Percentiles rank a stretch among this genome's conserved stretches.
Evolutionary conservation across 2,113 vertebrate species (phyloP).

Genomic region (human): GRCh38 chr18:34547001-34547500

Average conservation of each 20-base stretch:
- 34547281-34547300: not conserved
- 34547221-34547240: not conserved
- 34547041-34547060: not conserved
- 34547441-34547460: not conserved
- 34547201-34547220: slow-evolving; percentile 14
- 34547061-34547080: not conserved
- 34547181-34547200: slow-evolving; percentile 7
- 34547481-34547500: not conserved
- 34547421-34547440: slow-evolving; percentile 44
- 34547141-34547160: not conserved
- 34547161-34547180: not conserved
- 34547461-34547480: not conserved
- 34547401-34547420: slow-evolving; percentile 39
- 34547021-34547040: not conserved
- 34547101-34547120: not conserved
- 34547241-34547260: slow-evolving; percentile 33
- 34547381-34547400: slow-evolving; percentile 59
- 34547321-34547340: slow-evolving; percentile 2
- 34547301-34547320: not conserved
- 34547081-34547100: not conserved
- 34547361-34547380: not conserved
- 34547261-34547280: slow-evolving; percentile 9
- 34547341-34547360: not conserved
- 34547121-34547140: not conserved
- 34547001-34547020: not conserved